Percentiles rank a stretch among this genome's conserved stretches.
Conservation (phyloP, 2,797 vertebrate genomes). For the Thaleichthys pacificus region DNA sequence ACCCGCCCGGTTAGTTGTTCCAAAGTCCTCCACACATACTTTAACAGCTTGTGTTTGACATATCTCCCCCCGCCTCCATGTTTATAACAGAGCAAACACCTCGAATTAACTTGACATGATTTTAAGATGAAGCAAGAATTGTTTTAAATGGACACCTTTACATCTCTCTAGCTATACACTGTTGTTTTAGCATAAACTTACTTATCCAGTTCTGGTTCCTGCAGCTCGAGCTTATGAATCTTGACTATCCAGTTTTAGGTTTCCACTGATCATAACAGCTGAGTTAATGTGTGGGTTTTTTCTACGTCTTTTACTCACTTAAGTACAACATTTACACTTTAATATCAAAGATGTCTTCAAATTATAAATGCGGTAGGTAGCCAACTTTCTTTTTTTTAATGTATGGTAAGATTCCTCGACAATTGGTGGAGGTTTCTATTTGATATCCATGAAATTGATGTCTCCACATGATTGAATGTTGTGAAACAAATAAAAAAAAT, state of each 20-base stretch:
- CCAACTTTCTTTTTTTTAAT: constrained; percentile 37
- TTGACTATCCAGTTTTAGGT: constrained; percentile 20
- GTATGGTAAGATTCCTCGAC: constrained; percentile 22
- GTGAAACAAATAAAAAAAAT: constrained; percentile 71
- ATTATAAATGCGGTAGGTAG: constrained; percentile 38
- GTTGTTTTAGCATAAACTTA: constrained; percentile 3
- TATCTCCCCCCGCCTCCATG: constrained; percentile 31
- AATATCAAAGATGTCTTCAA: constrained; percentile 33
- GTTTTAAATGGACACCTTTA: background rate
- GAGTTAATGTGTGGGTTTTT: constrained; percentile 4
- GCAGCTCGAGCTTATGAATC: constrained; percentile 22
- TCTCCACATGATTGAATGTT: constrained; percentile 56
- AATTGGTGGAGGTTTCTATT: constrained; percentile 32
- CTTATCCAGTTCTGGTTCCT: constrained; percentile 30
- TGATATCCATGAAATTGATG: constrained; percentile 63
- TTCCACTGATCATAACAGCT: constrained; percentile 29
- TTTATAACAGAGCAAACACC: background rate
- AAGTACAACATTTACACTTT: constrained; percentile 33
- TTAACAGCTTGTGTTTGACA: constrained; percentile 56
- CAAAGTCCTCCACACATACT: constrained; percentile 13
- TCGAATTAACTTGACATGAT: background rate
- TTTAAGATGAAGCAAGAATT: background rate
- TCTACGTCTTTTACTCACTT: constrained; percentile 23
- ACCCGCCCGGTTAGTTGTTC: constrained; percentile 44
- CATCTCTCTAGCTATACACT: background rate